These are phyloP conservation scores for Fissipunctia ypsillon DNA, from an alignment of 2,888 invertebrate species.

Conservation along the genomic window DNA sequence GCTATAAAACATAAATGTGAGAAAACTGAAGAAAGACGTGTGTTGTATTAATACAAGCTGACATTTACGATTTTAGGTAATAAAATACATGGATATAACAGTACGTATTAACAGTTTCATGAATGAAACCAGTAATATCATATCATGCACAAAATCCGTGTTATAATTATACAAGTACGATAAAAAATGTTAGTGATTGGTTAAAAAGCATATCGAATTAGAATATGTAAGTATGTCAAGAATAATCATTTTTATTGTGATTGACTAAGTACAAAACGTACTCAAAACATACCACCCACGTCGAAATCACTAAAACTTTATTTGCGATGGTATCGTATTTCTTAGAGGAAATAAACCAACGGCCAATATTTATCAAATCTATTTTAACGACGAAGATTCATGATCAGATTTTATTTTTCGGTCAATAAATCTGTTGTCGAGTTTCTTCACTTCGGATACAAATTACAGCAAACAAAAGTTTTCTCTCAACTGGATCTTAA, in stretches of 20 bases:
- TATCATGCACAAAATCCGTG: not conserved
- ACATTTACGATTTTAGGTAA: constrained; percentile 4
- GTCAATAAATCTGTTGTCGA: constrained; percentile 37
- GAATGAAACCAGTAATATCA: not conserved
- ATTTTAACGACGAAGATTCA: constrained; percentile 31
- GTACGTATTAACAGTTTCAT: not conserved
- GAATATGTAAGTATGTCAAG: not conserved
- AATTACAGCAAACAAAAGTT: constrained; percentile 24
- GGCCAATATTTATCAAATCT: constrained; percentile 26
- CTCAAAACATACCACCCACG: constrained; percentile 32
- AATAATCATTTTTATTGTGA: constrained; percentile 22
- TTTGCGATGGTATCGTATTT: constrained; percentile 45
- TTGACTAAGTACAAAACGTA: constrained; percentile 25
- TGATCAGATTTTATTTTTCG: constrained; percentile 18
- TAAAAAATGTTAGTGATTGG: not conserved
- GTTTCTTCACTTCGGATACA: not conserved
- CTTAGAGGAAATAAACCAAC: constrained; percentile 39
- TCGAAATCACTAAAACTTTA: constrained; percentile 17
- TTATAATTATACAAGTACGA: not conserved
- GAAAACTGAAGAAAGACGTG: not conserved
- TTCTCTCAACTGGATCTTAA: constrained; percentile 26
- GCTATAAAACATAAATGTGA: not conserved
- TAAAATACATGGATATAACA: not conserved
- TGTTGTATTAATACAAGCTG: not conserved
- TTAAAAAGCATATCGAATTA: constrained; percentile 10